phyloP scores from a whole-genome alignment of 2,797 vertebrate genomes.

The Crocodylus rhombifer region DNA sequence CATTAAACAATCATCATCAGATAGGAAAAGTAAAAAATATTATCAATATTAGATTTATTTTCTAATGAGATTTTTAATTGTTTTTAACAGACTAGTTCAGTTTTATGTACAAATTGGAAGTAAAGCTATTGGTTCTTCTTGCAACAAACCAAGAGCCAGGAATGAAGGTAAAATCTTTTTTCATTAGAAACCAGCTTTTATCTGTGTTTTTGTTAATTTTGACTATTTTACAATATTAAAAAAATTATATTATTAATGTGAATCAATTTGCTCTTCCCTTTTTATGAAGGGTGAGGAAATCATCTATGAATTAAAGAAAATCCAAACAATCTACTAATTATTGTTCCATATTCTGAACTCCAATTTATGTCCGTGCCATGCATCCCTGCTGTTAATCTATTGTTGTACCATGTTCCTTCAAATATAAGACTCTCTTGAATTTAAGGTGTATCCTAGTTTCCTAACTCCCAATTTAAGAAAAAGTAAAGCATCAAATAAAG shows the following conservation, averaged over 20 bases:
- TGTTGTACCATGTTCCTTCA: too few relatives aligned
- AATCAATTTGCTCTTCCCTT: not conserved
- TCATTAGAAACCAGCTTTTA: not conserved
- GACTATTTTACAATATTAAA: constrained; percentile 7
- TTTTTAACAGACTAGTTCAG: constrained; percentile 88
- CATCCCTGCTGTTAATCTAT: not conserved
- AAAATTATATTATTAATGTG: not conserved
- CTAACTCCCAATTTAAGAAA: too few relatives aligned
- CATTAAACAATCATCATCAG: not conserved
- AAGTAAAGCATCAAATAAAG: too few relatives aligned
- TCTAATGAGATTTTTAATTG: constrained; percentile 29
- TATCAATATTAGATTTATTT: constrained; percentile 5
- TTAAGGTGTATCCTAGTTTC: too few relatives aligned
- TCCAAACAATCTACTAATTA: not conserved
- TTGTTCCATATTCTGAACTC: not conserved
- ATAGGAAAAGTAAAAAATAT: not conserved
- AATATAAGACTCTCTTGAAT: too few relatives aligned
- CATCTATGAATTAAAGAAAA: not conserved
- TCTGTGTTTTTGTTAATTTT: not conserved
- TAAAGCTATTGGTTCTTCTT: constrained; percentile 91
- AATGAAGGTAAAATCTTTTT: constrained; percentile 91
- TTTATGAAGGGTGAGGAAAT: not conserved
- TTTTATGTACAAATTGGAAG: constrained; percentile 98
- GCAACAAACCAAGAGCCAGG: constrained; percentile 91
- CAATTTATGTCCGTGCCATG: not conserved